A percentile compares a stretch with the other conserved stretches of the same genome.
Conservation (phyloP, 2,888 invertebrate species). For the Agrotis clavis region DNA sequence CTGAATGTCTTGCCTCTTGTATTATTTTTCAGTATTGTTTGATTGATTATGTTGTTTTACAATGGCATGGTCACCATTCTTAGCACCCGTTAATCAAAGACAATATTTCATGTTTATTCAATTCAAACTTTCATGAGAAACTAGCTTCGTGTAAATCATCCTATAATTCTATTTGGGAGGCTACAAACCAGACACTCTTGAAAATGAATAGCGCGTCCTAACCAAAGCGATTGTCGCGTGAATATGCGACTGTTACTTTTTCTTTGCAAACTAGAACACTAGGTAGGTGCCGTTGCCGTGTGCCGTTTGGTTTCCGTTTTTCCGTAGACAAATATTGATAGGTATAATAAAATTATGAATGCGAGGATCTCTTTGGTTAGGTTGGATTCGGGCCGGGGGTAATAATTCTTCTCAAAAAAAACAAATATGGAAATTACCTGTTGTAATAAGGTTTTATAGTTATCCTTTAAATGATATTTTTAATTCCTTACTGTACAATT, state of each 20-base stretch:
- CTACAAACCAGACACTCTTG: no score
- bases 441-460: constrained; percentile 16
- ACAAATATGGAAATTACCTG: neutral
- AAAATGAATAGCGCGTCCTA: no score
- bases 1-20: neutral
- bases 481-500: neutral
- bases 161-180: neutral
- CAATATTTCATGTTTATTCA: neutral
- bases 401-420: neutral
- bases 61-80: no score
- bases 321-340: no score
- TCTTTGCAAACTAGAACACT: no score
- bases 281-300: no score
- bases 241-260: no score
- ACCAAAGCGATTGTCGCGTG: no score
- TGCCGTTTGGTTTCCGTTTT: no score
- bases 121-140: neutral
- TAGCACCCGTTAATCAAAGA: no score
- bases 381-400: neutral
- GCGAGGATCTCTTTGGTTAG: neutral
- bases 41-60: no score
- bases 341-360: neutral
- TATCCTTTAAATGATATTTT: neutral
- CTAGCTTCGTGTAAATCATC: neutral
- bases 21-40: constrained; percentile 10